A percentile compares a stretch with the other conserved stretches of the same genome.
Conservation (phyloP, 37 sponge, comb jelly and placozoan genomes). For the Petrosia ficiformis region DNA sequence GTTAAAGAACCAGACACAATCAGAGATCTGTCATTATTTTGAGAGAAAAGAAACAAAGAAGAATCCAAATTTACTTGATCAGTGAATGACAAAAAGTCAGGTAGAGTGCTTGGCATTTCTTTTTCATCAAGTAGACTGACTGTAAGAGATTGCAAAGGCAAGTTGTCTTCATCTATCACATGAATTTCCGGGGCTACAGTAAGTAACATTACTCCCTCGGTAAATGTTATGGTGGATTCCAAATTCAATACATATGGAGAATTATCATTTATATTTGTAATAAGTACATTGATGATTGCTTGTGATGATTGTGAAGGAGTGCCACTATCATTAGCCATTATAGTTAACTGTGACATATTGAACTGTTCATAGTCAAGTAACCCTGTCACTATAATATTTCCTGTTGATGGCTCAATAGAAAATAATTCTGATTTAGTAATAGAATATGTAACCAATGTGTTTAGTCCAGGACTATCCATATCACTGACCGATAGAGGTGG, state of each 20-base stretch:
- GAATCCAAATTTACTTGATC: background rate
- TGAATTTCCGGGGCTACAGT: constrained; percentile 8
- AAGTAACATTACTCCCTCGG: constrained; percentile 37
- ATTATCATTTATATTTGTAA: constrained; percentile 45
- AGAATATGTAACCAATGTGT: constrained; percentile 50
- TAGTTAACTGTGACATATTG: constrained; percentile 10
- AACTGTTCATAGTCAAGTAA: constrained; percentile 21
- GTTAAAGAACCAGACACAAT: constrained; percentile 31
- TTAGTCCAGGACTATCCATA: constrained; percentile 62
- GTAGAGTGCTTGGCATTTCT: constrained; percentile 1
- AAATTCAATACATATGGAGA: constrained; percentile 1
- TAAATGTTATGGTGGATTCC: constrained; percentile 11
- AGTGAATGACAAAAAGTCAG: constrained; percentile 38
- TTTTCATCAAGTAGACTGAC: constrained; percentile 10
- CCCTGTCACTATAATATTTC: constrained; percentile 5
- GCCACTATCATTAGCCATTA: constrained; percentile 59
- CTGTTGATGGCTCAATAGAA: constrained; percentile 19
- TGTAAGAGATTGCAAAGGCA: constrained; percentile 22
- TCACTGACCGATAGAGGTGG: no score
- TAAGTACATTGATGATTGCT: background rate
- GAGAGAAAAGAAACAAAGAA: background rate
- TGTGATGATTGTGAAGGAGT: constrained; percentile 11
- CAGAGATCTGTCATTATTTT: constrained; percentile 21
- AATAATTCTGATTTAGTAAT: constrained; percentile 19
- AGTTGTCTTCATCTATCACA: constrained; percentile 51